These are phyloP conservation scores for Thalpophila matura DNA, from an alignment of 2,888 invertebrate genomes.

Conservation along the genomic window DNA sequence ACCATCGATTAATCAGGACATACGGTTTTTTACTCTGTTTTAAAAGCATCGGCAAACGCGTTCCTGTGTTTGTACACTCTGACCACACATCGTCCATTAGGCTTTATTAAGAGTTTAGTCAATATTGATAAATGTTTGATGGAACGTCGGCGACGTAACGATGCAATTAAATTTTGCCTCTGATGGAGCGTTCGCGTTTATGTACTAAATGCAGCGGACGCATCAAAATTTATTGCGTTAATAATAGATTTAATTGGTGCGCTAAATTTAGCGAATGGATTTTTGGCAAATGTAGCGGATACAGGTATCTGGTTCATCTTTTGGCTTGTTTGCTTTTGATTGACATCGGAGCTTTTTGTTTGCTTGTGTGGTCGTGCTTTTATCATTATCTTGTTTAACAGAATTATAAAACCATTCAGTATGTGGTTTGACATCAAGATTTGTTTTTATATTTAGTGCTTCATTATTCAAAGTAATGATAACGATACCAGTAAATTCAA, in stretches of 20 bases:
- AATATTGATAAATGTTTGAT: constrained; percentile 86
- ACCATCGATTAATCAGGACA: constrained; percentile 86
- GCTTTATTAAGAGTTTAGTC: constrained; percentile 86
- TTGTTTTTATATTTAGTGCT: neutral
- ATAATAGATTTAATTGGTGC: constrained; percentile 71
- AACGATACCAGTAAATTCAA: neutral
- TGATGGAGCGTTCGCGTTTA: constrained; percentile 66
- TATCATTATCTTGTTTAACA: neutral
- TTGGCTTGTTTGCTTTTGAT: constrained; percentile 15
- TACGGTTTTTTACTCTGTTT: constrained; percentile 75
- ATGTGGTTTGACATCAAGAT: neutral
- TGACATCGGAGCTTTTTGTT: neutral
- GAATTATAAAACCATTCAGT: neutral
- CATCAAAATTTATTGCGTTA: constrained; percentile 60
- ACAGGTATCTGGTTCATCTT: constrained; percentile 22
- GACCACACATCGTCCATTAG: constrained; percentile 82
- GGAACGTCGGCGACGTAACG: constrained; percentile 72
- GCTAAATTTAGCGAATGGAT: constrained; percentile 24
- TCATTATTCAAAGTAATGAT: neutral
- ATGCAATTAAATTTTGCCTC: constrained; percentile 81
- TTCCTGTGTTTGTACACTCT: constrained; percentile 69
- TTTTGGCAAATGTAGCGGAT: too few species aligned
- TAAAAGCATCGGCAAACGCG: constrained; percentile 75
- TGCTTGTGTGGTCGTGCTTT: neutral
- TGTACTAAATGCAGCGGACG: constrained; percentile 58